Conservation (phyloP, 2,113 vertebrate species). For the Podarcis cretensis region DNA sequence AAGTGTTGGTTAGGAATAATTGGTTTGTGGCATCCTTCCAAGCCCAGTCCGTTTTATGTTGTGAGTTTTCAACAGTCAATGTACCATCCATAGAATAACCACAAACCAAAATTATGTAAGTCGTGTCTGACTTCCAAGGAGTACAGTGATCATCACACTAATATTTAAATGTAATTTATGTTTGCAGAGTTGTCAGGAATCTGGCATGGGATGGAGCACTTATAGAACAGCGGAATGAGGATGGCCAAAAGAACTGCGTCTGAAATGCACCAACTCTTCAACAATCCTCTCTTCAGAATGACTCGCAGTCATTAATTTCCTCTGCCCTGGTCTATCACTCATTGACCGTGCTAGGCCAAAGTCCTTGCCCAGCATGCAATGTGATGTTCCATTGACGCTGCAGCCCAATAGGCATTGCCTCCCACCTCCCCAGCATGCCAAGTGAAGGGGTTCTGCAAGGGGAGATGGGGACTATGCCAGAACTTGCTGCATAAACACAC, state of each 20-base stretch:
- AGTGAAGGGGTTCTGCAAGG: neutral
- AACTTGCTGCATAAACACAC: neutral
- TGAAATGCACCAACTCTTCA: neutral
- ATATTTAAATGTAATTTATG: neutral
- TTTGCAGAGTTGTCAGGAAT: neutral
- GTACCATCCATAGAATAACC: neutral
- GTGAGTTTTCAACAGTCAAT: neutral
- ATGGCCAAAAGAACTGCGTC: neutral
- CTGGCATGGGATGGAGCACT: neutral
- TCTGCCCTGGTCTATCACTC: slow-evolving; percentile 57
- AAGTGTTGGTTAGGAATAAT: neutral
- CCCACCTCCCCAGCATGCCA: neutral
- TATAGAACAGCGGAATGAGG: neutral
- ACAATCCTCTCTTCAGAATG: neutral
- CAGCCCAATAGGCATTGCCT: slow-evolving; percentile 26
- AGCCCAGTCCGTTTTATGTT: neutral
- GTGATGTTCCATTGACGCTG: neutral
- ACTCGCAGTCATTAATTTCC: slow-evolving; percentile 64
- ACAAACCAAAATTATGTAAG: neutral
- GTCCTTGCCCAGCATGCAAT: neutral
- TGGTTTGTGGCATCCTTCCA: neutral
- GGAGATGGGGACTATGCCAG: neutral
- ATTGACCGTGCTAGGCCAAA: slow-evolving; percentile 59
- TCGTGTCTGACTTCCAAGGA: neutral
- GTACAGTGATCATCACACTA: neutral